Percentiles rank a stretch among this genome's conserved stretches.
phyloP scores from a whole-genome alignment of 2,888 invertebrate genomes.

The Rhaphigaster nebulosa region DNA sequence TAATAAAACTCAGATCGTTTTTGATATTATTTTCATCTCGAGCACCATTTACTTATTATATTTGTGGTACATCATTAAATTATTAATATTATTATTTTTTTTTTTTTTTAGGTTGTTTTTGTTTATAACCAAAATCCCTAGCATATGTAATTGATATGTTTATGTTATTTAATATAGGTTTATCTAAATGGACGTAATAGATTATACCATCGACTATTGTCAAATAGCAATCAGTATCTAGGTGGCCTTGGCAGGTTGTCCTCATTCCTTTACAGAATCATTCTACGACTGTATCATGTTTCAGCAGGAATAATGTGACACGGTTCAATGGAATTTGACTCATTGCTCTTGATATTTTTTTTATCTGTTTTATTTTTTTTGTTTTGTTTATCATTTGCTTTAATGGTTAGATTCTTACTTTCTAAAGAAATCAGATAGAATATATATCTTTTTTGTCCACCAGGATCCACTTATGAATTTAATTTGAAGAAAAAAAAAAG shows the following conservation, averaged over 20 bases:
- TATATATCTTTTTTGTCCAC: neutral
- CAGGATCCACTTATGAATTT: neutral
- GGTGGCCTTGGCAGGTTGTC: neutral
- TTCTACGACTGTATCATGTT: neutral
- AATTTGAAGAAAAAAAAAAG: neutral
- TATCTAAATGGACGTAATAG: neutral
- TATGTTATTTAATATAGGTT: neutral
- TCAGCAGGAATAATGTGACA: neutral
- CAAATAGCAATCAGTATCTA: neutral
- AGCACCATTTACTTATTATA: neutral
- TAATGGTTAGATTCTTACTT: neutral
- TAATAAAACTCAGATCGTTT: too few species aligned
- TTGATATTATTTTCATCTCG: neutral
- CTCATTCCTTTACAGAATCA: neutral
- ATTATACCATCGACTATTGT: neutral
- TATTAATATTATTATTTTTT: too few species aligned
- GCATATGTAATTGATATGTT: conserved; percentile 2
- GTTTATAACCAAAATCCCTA: neutral
- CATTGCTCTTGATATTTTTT: neutral
- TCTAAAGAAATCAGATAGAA: neutral
- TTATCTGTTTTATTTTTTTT: neutral
- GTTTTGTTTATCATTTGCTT: neutral
- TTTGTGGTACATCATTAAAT: neutral
- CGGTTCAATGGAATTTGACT: neutral
- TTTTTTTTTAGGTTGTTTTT: neutral